These are phyloP conservation scores for Bilobella aurantiaca DNA, from an alignment of 1,140 invertebrate genomes.

Conservation along the genomic window DNA sequence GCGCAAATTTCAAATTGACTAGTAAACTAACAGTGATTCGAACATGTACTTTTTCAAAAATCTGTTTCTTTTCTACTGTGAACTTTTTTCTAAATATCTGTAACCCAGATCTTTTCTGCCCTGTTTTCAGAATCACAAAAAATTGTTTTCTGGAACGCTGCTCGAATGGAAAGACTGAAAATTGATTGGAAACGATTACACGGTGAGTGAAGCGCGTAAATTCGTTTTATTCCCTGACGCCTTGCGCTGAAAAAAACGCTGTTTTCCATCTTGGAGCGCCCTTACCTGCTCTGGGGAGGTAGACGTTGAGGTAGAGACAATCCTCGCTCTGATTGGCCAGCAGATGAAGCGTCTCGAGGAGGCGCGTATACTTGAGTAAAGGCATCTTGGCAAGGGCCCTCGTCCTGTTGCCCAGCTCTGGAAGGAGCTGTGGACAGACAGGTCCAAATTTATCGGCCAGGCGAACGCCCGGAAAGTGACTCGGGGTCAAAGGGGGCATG, in stretches of 20 bases:
- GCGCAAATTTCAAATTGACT: too few relatives aligned
- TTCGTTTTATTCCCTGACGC: too few relatives aligned
- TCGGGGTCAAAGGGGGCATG: conserved; percentile 49
- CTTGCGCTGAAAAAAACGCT: neutral
- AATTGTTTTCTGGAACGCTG: too few relatives aligned
- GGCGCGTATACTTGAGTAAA: conserved; percentile 43
- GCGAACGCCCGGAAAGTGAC: conserved; percentile 58
- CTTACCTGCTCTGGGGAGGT: conserved; percentile 47
- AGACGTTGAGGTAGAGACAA: conserved; percentile 54
- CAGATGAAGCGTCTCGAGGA: conserved; percentile 43
- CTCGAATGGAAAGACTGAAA: too few relatives aligned
- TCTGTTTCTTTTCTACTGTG: too few relatives aligned
- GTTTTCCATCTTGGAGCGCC: neutral
- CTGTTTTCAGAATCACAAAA: too few relatives aligned
- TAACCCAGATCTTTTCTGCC: too few relatives aligned
- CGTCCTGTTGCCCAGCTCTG: conserved; percentile 35
- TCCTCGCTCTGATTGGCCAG: conserved; percentile 51
- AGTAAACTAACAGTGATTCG: too few relatives aligned
- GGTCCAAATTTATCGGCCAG: conserved; percentile 62
- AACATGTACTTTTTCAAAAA: too few relatives aligned
- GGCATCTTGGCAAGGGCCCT: conserved; percentile 40
- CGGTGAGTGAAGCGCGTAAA: too few relatives aligned
- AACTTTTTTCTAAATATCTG: too few relatives aligned
- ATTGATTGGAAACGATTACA: too few relatives aligned
- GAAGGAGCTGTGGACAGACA: conserved; percentile 63